A percentile compares a stretch with the other conserved stretches of the same genome.
Conservation (phyloP, 2,797 vertebrate species). For the Buphagus erythrorhynchus region DNA sequence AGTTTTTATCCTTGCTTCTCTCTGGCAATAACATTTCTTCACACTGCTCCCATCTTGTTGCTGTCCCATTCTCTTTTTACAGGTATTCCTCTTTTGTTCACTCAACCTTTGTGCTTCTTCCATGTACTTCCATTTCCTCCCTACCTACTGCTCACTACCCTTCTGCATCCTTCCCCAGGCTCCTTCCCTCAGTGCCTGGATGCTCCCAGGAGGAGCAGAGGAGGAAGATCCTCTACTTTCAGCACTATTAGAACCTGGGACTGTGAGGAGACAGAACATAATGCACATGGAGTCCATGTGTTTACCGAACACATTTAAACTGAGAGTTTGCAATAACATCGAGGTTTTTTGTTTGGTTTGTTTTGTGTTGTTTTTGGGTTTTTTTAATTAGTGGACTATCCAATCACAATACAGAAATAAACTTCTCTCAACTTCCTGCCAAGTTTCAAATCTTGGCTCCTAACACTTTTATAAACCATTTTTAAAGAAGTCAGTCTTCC, state of each 20-base stretch:
- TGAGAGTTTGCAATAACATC: fast-evolving
- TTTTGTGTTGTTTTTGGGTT: neutral
- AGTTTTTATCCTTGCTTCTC: neutral
- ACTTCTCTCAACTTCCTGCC: neutral
- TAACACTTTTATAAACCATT: neutral
- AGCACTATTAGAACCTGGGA: neutral
- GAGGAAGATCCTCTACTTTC: neutral
- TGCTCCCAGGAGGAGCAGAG: neutral
- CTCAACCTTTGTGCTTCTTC: neutral
- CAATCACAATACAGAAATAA: neutral
- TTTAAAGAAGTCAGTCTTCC: neutral
- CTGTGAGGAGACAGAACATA: neutral
- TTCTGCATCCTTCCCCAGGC: neutral
- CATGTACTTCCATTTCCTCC: neutral
- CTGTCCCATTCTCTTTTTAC: neutral
- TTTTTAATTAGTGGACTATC: neutral
- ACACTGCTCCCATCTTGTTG: neutral
- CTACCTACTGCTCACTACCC: neutral
- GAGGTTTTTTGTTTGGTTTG: neutral
- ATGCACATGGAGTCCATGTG: neutral
- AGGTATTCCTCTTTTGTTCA: neutral
- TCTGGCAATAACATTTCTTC: neutral
- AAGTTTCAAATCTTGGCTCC: neutral
- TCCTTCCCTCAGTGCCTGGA: neutral
- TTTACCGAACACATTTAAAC: neutral